Percentiles rank a stretch among this genome's conserved stretches.
phyloP scores from a whole-genome alignment of 1,140 invertebrate species.

The Bombus difficillimus region DNA sequence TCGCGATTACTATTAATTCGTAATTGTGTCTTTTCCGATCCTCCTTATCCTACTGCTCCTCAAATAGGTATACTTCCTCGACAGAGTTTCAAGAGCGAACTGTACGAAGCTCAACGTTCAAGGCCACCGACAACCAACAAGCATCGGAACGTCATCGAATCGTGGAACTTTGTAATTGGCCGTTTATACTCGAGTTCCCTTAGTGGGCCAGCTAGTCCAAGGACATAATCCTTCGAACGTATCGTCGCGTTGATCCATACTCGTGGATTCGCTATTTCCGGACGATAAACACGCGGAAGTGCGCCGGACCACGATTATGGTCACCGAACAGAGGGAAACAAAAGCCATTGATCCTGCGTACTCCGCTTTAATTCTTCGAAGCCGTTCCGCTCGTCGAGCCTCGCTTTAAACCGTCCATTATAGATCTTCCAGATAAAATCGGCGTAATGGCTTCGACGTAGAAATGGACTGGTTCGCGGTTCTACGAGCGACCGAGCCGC shows the following conservation, averaged over 20 bases:
- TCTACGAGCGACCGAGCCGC: not conserved
- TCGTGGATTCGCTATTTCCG: not conserved
- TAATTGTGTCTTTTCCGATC: too few relatives aligned
- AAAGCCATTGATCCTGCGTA: slow-evolving; percentile 2
- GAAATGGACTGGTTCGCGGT: slow-evolving; percentile 17
- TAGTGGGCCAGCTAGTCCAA: not conserved
- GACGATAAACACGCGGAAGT: slow-evolving; percentile 31
- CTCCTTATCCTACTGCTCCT: too few relatives aligned
- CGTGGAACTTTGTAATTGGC: slow-evolving; percentile 26
- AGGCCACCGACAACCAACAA: not conserved
- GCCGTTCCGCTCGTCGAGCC: not conserved
- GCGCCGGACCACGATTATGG: not conserved
- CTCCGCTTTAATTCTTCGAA: not conserved
- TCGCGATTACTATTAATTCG: too few relatives aligned
- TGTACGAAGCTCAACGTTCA: not conserved
- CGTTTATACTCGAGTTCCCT: slow-evolving; percentile 9
- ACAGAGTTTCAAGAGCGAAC: not conserved
- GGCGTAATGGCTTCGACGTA: slow-evolving; percentile 1
- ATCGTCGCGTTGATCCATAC: slow-evolving; percentile 12
- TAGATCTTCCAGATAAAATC: slow-evolving; percentile 26
- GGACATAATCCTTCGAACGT: not conserved
- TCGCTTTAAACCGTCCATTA: not conserved
- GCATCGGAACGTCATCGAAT: not conserved
- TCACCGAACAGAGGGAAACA: not conserved
- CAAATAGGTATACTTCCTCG: not conserved